A percentile compares a stretch with the other conserved stretches of the same genome.
Evolutionary conservation across 2,113 vertebrate genomes (phyloP).

Genomic region (Platycercus adscitus): DNA sequence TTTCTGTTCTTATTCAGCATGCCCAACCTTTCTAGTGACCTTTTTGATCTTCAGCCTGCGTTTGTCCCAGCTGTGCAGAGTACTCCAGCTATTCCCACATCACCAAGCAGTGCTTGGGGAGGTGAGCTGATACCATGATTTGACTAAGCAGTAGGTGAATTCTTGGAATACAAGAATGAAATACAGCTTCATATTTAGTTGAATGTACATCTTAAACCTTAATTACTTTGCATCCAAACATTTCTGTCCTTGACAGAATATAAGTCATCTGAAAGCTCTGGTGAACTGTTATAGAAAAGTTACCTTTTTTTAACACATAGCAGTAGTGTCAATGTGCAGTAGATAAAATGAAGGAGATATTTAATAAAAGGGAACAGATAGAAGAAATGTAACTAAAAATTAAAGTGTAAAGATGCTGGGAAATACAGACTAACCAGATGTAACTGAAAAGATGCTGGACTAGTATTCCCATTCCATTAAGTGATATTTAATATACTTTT

Average conservation of each 20-base stretch:
- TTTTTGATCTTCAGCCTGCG: constrained; percentile 89
- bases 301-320: neutral
- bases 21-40: constrained; percentile 89
- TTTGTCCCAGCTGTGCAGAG: constrained; percentile 88
- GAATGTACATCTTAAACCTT: neutral
- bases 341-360: neutral
- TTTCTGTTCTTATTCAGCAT: constrained; percentile 74
- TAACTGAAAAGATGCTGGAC: neutral
- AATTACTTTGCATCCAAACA: neutral
- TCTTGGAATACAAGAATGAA: neutral
- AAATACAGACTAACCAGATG: neutral
- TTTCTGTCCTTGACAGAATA: neutral
- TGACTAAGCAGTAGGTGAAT: neutral
- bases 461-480: neutral
- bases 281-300: neutral
- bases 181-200: neutral
- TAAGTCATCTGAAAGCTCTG: neutral
- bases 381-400: neutral
- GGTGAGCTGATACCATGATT: constrained; percentile 70
- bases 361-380: neutral
- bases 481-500: neutral
- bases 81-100: constrained; percentile 87
- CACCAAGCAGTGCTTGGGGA: constrained; percentile 88
- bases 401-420: neutral
- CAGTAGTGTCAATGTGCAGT: neutral